Conservation (phyloP, 1,140 invertebrate genomes). For the Chlorops oryzae region DNA sequence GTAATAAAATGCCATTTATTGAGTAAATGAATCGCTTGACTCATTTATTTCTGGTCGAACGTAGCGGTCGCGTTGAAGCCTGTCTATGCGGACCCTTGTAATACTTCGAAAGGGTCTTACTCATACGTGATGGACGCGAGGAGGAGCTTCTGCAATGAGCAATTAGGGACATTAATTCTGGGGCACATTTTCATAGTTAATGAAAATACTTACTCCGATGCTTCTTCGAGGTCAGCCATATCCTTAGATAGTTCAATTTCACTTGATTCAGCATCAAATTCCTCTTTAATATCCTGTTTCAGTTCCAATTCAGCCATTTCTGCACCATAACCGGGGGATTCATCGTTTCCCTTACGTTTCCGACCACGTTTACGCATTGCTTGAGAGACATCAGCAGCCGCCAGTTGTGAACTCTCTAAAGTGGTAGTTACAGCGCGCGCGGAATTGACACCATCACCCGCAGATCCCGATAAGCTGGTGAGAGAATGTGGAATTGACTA, state of each 20-base stretch:
- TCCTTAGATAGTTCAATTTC: background rate
- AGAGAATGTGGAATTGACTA: too few relatives aligned
- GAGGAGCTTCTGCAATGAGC: conserved; percentile 2
- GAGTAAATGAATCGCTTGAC: too few relatives aligned
- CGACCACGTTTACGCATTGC: conserved; percentile 26
- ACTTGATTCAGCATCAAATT: background rate
- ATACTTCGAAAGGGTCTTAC: conserved; percentile 43
- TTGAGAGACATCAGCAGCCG: too few relatives aligned
- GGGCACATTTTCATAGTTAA: background rate
- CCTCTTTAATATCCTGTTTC: conserved; percentile 22
- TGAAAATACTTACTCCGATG: background rate
- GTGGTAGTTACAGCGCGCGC: too few relatives aligned
- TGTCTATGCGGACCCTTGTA: conserved; percentile 31
- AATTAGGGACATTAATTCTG: background rate
- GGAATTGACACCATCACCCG: too few relatives aligned
- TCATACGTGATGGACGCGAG: conserved; percentile 31
- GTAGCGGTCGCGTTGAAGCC: background rate
- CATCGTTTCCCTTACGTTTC: conserved; percentile 23
- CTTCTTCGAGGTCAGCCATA: background rate
- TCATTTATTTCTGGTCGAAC: conserved; percentile 11
- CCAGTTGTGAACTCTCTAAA: too few relatives aligned
- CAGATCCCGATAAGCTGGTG: too few relatives aligned
- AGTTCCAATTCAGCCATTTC: background rate
- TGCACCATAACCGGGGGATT: too few relatives aligned
- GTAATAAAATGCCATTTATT: too few relatives aligned